These are phyloP conservation scores for Pristiophorus japonicus DNA, from an alignment of 2,113 vertebrate genomes.

Conservation along the genomic window DNA sequence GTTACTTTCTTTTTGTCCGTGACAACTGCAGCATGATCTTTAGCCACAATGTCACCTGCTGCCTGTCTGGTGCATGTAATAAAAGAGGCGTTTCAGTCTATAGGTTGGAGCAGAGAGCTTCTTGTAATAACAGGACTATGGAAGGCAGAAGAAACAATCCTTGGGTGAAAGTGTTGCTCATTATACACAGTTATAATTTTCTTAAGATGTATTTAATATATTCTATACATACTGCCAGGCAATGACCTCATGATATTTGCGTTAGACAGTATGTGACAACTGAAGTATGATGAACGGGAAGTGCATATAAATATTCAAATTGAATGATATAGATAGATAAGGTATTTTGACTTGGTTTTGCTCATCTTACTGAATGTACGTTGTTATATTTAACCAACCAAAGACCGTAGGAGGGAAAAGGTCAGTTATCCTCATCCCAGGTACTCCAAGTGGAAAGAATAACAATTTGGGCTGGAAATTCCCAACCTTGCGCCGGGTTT, in stretches of 20 bases:
- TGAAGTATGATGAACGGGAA: background rate
- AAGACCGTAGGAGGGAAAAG: background rate
- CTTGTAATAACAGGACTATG: background rate
- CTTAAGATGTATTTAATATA: background rate
- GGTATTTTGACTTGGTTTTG: background rate
- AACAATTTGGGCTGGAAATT: no score
- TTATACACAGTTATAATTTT: background rate
- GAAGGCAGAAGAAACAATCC: background rate
- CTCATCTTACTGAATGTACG: background rate
- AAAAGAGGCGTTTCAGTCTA: background rate
- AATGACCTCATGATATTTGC: background rate
- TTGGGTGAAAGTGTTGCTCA: background rate
- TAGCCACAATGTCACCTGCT: conserved; percentile 9
- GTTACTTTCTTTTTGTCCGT: background rate
- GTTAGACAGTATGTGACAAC: background rate
- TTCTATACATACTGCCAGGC: background rate
- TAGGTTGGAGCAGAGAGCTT: background rate
- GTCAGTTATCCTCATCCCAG: background rate
- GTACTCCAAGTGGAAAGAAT: background rate
- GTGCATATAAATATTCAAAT: background rate
- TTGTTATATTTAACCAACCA: background rate
- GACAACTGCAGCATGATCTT: background rate
- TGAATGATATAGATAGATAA: background rate
- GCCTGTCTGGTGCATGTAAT: background rate
- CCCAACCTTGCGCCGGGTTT: no score